These are phyloP conservation scores for Sarcophaga subvicina DNA, from an alignment of 2,888 invertebrate species.

Conservation along the genomic window DNA sequence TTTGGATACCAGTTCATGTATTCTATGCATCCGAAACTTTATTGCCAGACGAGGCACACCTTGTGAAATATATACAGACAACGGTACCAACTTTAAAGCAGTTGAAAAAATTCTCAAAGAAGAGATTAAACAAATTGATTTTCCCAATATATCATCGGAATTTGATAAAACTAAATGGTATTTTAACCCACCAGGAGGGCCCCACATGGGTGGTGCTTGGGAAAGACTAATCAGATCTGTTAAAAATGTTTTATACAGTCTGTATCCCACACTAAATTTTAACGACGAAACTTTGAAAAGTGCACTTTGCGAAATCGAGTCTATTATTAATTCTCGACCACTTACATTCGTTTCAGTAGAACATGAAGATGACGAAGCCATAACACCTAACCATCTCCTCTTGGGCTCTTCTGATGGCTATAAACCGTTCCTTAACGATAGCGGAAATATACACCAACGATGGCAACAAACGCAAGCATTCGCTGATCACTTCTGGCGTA, in stretches of 20 bases:
- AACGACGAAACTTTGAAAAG: background rate
- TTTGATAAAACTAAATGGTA: conserved; percentile 2
- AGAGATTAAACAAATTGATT: conserved; percentile 3
- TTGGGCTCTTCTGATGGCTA: conserved; percentile 37
- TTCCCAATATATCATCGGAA: background rate
- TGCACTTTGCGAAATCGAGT: conserved; percentile 46
- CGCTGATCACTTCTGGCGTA: too few species aligned
- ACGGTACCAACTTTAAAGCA: too few species aligned
- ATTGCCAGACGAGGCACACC: too few species aligned
- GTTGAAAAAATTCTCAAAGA: too few species aligned
- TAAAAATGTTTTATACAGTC: background rate
- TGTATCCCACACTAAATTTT: too few species aligned
- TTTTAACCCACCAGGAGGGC: conserved; percentile 54
- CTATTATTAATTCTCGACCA: too few species aligned
- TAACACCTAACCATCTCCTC: too few species aligned
- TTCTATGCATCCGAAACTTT: too few species aligned
- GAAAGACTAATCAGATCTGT: conserved; percentile 53
- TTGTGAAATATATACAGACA: too few species aligned
- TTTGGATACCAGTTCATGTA: too few species aligned
- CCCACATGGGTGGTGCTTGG: conserved; percentile 65
- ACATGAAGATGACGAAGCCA: conserved; percentile 47
- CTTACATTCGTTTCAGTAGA: conserved; percentile 3
- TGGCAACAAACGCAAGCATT: too few species aligned
- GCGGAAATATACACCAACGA: too few species aligned
- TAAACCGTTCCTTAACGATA: conserved; percentile 6